Evolutionary conservation across 2,888 invertebrate genomes (phyloP).

Genomic region (Stictocephala bisonia): DNA sequence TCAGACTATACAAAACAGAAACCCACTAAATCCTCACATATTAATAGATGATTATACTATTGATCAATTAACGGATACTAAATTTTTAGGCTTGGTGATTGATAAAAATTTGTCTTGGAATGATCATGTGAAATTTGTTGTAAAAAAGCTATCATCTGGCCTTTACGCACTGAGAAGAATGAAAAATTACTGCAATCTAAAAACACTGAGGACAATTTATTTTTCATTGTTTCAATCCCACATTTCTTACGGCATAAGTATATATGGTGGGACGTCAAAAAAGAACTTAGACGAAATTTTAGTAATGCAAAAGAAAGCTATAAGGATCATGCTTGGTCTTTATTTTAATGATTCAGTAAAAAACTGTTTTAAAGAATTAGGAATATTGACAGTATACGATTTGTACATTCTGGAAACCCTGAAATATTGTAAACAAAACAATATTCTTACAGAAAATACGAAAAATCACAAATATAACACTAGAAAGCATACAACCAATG

Average conservation of each 20-base stretch:
- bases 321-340: not conserved
- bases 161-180: not conserved
- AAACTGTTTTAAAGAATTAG: not conserved
- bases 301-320: not conserved
- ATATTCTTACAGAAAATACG: not conserved
- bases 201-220: not conserved
- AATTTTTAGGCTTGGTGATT: not conserved
- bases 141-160: not conserved
- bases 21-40: too few species aligned
- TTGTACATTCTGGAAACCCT: not conserved
- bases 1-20: too few species aligned
- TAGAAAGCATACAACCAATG: not conserved
- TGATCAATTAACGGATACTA: not conserved
- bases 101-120: conserved; percentile 4
- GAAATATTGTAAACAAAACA: not conserved
- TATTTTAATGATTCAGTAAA: not conserved
- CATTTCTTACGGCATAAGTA: not conserved
- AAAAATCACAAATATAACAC: not conserved
- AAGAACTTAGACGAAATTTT: not conserved
- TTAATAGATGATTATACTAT: too few species aligned
- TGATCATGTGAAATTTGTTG: not conserved
- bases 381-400: not conserved
- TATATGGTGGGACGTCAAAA: not conserved
- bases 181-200: not conserved
- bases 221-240: not conserved